These are phyloP conservation scores for Pollicipes pollicipes DNA, from an alignment of 1,140 invertebrate genomes.

Conservation along the genomic window DNA sequence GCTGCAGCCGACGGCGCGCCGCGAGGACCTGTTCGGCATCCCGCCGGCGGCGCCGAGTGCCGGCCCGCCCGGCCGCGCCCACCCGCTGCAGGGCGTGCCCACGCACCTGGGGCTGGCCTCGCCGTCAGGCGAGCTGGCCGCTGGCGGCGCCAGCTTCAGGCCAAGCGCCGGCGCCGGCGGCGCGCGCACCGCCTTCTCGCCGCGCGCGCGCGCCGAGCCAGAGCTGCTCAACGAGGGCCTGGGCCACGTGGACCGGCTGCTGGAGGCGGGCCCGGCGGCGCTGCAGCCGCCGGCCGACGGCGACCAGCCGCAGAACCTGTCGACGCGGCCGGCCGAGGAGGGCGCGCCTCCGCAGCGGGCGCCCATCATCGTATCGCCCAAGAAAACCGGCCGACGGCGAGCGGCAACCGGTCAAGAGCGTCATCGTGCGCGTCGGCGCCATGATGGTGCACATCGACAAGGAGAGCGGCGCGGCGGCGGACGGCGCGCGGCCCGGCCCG, in stretches of 20 bases:
- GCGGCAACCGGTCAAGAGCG: conserved; percentile 44
- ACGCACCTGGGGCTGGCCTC: conserved; percentile 9
- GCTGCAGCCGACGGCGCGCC: conserved; percentile 76
- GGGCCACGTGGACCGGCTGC: conserved; percentile 3
- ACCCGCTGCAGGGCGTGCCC: conserved; percentile 23
- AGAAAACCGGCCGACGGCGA: conserved; percentile 4
- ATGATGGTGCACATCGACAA: conserved; percentile 11
- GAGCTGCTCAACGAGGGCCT: conserved; percentile 6
- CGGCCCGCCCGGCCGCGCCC: conserved; percentile 45
- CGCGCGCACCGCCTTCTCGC: not conserved
- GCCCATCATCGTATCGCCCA: conserved; percentile 41
- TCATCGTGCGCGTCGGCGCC: conserved; percentile 67
- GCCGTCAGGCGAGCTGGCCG: not conserved
- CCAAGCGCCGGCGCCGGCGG: too few relatives aligned
- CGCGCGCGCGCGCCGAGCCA: conserved; percentile 1
- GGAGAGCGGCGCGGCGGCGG: conserved; percentile 13
- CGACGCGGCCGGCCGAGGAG: conserved; percentile 5
- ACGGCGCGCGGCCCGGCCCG: conserved; percentile 13
- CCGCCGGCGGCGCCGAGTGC: conserved; percentile 26
- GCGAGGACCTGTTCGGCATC: conserved; percentile 88
- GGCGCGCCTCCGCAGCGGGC: conserved; percentile 25
- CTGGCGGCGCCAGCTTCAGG: not conserved
- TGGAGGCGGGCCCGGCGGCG: conserved; percentile 14
- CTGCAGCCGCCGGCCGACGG: not conserved
- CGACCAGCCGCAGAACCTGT: conserved; percentile 34